These are phyloP conservation scores for Ianthella basta DNA, from an alignment of 37 sponge, comb jelly and placozoan genomes.

Conservation along the genomic window DNA sequence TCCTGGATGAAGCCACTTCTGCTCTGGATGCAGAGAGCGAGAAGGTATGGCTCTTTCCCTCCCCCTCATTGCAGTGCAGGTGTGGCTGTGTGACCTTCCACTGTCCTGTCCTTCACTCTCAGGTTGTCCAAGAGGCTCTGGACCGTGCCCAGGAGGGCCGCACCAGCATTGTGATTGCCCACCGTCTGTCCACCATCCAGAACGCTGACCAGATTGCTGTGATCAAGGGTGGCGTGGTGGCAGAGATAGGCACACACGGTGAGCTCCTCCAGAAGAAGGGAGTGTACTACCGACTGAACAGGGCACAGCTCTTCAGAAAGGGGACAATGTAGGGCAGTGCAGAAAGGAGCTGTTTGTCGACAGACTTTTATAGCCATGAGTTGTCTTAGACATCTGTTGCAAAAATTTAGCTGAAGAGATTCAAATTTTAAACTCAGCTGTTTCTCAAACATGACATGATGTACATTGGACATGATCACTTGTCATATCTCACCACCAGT, in stretches of 20 bases:
- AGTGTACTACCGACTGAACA: conserved; percentile 84
- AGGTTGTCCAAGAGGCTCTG: conserved; percentile 94
- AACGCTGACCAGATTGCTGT: conserved; percentile 88
- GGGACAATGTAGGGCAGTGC: no score
- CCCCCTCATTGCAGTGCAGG: not conserved
- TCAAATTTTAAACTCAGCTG: no score
- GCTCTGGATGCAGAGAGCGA: conserved; percentile 94
- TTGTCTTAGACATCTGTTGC: no score
- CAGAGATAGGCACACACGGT: conserved; percentile 81
- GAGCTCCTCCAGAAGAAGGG: conserved; percentile 75
- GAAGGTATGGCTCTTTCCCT: no score
- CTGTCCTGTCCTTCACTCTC: not conserved
- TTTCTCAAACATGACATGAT: no score
- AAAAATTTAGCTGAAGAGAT: no score
- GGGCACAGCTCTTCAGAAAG: not conserved
- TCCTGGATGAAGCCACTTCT: conserved; percentile 93
- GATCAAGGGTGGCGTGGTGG: conserved; percentile 80
- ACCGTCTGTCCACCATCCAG: conserved; percentile 91
- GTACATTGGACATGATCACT: no score
- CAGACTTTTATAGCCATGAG: no score
- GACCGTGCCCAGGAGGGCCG: conserved; percentile 90
- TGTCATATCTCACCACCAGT: no score
- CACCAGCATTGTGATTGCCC: conserved; percentile 92
- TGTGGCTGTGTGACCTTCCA: not conserved
- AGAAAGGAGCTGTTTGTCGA: no score